Evolutionary conservation across 2,113 vertebrate species (phyloP).

Genomic region (Pelmatolapia mariae): DNA sequence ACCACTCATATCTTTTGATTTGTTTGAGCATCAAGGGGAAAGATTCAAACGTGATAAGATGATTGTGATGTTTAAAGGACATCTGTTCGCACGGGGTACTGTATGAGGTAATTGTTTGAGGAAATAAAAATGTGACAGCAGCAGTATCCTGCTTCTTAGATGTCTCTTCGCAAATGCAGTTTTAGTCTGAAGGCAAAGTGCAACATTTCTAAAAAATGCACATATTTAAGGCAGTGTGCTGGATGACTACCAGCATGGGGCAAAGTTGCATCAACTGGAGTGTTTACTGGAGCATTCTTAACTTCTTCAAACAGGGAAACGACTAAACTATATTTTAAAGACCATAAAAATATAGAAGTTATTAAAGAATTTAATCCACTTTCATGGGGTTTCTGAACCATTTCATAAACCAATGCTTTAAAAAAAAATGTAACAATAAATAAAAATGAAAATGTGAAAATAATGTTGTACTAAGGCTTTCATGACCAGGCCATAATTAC

Average conservation of each 20-base stretch:
- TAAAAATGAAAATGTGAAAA: neutral
- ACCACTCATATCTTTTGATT: slow-evolving; percentile 15
- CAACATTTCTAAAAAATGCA: neutral
- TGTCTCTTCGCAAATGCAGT: neutral
- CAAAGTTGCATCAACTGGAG: slow-evolving; percentile 5
- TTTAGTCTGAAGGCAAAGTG: neutral
- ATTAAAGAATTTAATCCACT: neutral
- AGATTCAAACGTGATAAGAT: slow-evolving; percentile 10
- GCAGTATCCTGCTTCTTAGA: neutral
- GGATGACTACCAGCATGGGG: neutral
- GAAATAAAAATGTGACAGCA: slow-evolving; percentile 29
- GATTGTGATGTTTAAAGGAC: slow-evolving; percentile 36
- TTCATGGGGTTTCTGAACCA: neutral
- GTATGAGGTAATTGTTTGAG: neutral
- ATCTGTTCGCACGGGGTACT: neutral
- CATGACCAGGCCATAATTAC: neutral
- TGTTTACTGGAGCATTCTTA: neutral
- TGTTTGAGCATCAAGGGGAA: slow-evolving; percentile 17
- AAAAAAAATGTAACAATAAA: neutral
- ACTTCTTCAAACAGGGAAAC: neutral
- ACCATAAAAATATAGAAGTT: neutral
- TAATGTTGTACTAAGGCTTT: neutral
- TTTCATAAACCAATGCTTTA: neutral
- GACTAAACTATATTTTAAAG: neutral
- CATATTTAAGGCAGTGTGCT: neutral